Evolutionary conservation across 2,888 invertebrate genomes (phyloP).

Genomic region (Synergus gifuensis): DNA sequence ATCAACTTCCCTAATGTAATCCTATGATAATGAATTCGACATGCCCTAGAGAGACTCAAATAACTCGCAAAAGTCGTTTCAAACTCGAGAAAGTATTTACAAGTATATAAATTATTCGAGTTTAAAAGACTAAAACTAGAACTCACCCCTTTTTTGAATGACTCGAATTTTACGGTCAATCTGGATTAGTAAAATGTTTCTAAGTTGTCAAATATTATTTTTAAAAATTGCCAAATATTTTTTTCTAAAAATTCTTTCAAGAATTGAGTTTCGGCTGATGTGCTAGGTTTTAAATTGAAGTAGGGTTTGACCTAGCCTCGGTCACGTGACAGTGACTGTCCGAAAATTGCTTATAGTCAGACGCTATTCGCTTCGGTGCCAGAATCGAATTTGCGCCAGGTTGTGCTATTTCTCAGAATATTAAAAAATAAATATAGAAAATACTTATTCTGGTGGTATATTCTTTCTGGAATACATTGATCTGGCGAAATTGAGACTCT

Average conservation of each 20-base stretch:
- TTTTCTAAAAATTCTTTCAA: no score
- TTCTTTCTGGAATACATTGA: background rate
- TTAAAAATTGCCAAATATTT: no score
- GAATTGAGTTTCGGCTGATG: no score
- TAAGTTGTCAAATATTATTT: no score
- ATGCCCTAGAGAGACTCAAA: background rate
- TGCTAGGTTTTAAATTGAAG: background rate
- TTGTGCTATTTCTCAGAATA: background rate
- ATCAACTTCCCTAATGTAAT: background rate
- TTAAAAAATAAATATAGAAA: background rate
- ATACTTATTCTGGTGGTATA: background rate
- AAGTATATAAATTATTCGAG: no score
- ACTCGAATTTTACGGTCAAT: no score
- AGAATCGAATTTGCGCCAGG: background rate
- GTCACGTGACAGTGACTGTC: background rate
- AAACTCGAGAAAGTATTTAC: background rate
- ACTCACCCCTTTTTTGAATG: no score
- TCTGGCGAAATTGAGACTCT: background rate
- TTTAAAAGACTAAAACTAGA: background rate
- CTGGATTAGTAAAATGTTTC: no score
- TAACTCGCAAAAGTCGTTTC: background rate
- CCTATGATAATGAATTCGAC: background rate
- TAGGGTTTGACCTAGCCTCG: background rate
- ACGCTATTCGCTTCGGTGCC: background rate
- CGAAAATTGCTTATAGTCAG: background rate